These are phyloP conservation scores for Tokudaia tokunoshimensis DNA, from an alignment of 2,797 vertebrate genomes.

Conservation along the genomic window DNA sequence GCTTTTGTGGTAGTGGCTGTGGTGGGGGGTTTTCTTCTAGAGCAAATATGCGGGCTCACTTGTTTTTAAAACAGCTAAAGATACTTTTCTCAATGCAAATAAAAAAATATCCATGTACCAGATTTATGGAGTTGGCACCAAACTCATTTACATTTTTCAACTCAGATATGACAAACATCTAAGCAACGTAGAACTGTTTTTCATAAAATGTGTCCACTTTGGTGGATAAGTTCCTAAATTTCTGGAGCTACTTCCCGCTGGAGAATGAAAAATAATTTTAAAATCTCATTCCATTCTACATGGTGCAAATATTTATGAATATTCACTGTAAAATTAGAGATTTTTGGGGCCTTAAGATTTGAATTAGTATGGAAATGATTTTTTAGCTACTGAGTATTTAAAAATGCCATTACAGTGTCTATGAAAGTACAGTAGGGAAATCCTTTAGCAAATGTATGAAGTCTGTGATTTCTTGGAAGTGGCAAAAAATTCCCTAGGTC, in stretches of 20 bases:
- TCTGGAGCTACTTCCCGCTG: constrained; percentile 61
- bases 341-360: constrained; percentile 72
- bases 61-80: constrained; percentile 56
- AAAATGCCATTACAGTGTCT: constrained; percentile 44
- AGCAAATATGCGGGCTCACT: constrained; percentile 37
- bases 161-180: constrained; percentile 72
- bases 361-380: constrained; percentile 71
- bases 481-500: neutral
- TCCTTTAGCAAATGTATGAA: constrained; percentile 34
- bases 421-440: constrained; percentile 12
- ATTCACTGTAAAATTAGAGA: constrained; percentile 75
- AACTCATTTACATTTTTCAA: constrained; percentile 73
- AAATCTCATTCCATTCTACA: constrained; percentile 61
- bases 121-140: constrained; percentile 67
- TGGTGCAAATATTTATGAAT: constrained; percentile 77
- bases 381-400: neutral
- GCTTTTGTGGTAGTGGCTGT: neutral
- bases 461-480: constrained; percentile 38
- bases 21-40: neutral
- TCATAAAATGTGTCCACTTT: constrained; percentile 75
- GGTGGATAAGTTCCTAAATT: constrained; percentile 69
- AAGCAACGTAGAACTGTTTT: constrained; percentile 69
- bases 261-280: constrained; percentile 77
- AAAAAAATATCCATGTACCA: constrained; percentile 58
- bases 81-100: constrained; percentile 62